Percentiles rank a stretch among this genome's conserved stretches.
These are phyloP conservation scores for Odontamblyopus rebecca DNA, from an alignment of 2,797 vertebrate species.

Conservation along the genomic window DNA sequence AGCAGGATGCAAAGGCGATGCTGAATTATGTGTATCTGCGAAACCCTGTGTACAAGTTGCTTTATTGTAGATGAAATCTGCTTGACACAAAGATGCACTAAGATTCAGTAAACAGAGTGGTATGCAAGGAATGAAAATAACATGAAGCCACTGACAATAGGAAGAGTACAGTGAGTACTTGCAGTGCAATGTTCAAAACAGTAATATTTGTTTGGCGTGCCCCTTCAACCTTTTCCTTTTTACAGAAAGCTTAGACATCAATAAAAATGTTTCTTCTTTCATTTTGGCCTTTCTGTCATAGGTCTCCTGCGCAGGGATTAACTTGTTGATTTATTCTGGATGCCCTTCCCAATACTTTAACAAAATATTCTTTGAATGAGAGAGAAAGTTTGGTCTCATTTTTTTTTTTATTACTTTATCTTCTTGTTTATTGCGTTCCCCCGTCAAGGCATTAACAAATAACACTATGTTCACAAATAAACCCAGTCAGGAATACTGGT, in stretches of 20 bases:
- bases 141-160: background rate
- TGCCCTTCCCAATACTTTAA: background rate
- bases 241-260: background rate
- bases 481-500: background rate
- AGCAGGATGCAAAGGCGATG: background rate
- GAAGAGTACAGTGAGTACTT: conserved; percentile 1
- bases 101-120: background rate
- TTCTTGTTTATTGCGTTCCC: background rate
- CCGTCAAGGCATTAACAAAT: background rate
- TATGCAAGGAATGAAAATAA: conserved; percentile 1
- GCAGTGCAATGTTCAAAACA: conserved; percentile 4
- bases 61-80: background rate
- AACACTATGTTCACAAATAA: background rate
- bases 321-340: background rate
- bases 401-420: background rate
- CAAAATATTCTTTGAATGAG: background rate
- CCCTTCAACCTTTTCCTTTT: background rate
- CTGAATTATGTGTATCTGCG: background rate
- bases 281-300: background rate
- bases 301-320: background rate
- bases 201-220: background rate
- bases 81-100: background rate
- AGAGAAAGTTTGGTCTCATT: background rate
- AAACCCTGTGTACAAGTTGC: conserved; percentile 39
- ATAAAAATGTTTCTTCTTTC: background rate